phyloP scores from a whole-genome alignment of 2,797 vertebrate genomes.

The Falco novaeseelandiae region DNA sequence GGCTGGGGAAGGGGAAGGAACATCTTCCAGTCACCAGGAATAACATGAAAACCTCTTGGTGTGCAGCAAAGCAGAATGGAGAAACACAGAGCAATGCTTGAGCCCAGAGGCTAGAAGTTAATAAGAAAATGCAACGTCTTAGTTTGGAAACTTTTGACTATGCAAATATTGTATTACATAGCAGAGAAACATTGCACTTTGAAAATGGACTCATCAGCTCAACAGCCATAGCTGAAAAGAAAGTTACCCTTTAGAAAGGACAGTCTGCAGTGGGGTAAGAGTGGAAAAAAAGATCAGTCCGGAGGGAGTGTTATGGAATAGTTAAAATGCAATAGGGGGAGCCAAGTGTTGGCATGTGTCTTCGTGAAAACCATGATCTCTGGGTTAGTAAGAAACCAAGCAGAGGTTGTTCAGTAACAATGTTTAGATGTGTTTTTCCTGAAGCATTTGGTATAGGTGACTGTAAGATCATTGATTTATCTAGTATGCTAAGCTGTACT shows the following conservation, averaged over 20 bases:
- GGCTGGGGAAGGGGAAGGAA: neutral
- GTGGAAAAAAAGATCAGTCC: neutral
- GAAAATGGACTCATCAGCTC: neutral
- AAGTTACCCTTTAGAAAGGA: neutral
- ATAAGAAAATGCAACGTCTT: neutral
- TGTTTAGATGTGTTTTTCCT: neutral
- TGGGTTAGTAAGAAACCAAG: neutral
- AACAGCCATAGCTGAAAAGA: neutral
- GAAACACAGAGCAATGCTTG: neutral
- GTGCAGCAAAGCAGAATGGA: neutral
- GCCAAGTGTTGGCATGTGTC: accelerated
- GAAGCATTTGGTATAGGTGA: neutral
- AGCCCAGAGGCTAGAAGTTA: neutral
- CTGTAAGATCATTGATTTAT: neutral
- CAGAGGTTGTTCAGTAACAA: neutral
- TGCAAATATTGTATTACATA: neutral
- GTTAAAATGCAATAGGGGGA: neutral
- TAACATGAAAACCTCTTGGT: neutral
- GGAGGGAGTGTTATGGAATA: neutral
- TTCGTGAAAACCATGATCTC: accelerated
- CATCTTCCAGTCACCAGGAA: neutral
- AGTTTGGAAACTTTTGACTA: neutral
- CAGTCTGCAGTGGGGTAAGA: neutral
- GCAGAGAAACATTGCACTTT: neutral
- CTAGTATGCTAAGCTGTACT: neutral